A percentile compares a stretch with the other conserved stretches of the same genome.
These are phyloP conservation scores for Darevskia nairensis DNA, from an alignment of 2,797 vertebrate genomes.

Conservation along the genomic window DNA sequence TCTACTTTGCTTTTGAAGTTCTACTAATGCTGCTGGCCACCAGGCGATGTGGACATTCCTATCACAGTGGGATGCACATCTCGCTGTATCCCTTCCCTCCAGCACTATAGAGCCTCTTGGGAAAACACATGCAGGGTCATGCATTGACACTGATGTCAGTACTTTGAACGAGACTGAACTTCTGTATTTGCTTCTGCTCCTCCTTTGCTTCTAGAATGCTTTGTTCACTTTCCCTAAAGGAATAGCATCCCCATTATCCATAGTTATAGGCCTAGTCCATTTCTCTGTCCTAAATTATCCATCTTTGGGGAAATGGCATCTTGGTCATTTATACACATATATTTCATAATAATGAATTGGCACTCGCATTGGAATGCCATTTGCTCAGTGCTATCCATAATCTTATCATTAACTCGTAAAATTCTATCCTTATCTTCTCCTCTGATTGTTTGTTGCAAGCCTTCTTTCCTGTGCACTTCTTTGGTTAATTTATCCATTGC, in stretches of 20 bases:
- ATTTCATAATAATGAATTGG: neutral
- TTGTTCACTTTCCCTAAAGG: neutral
- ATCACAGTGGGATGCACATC: too few relatives aligned
- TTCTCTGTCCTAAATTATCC: neutral
- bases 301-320: neutral
- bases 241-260: neutral
- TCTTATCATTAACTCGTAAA: neutral
- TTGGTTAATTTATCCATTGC: too few relatives aligned
- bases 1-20: neutral
- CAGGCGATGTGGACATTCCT: neutral
- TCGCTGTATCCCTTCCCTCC: too few relatives aligned
- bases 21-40: neutral
- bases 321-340: neutral
- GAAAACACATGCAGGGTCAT: too few relatives aligned
- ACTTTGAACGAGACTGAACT: neutral
- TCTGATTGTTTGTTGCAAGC: too few relatives aligned
- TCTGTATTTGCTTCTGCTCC: neutral
- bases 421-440: too few relatives aligned
- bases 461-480: too few relatives aligned
- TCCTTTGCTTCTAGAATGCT: neutral
- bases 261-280: neutral
- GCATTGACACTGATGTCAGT: neutral
- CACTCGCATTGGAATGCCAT: neutral
- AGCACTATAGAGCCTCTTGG: neutral
- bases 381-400: neutral